Evolutionary conservation across 2,797 vertebrate species (phyloP).

Genomic region (Manis javanica): DNA sequence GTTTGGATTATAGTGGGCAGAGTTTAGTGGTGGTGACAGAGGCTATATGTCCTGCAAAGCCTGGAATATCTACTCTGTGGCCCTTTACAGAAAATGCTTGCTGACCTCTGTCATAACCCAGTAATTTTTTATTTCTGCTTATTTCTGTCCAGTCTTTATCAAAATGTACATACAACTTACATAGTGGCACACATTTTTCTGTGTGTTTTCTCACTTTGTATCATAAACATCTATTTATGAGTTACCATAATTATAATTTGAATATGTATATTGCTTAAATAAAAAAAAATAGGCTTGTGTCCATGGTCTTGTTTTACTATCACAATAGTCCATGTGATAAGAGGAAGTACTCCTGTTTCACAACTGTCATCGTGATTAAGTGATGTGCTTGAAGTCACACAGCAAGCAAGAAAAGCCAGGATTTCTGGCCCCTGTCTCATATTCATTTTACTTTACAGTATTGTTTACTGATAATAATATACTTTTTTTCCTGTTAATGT

Average conservation of each 20-base stretch:
- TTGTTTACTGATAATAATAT: not conserved
- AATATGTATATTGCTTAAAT: slow-evolving; percentile 9
- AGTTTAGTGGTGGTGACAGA: not conserved
- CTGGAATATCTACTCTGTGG: not conserved
- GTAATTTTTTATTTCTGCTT: not conserved
- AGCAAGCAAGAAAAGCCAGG: not conserved
- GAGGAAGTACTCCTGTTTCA: not conserved
- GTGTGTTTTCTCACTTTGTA: not conserved
- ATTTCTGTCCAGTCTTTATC: not conserved
- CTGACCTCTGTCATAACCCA: not conserved
- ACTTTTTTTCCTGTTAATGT: not conserved
- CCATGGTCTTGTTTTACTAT: not conserved
- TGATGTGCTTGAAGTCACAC: not conserved
- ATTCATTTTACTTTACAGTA: not conserved
- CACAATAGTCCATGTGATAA: not conserved
- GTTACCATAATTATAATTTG: slow-evolving; percentile 20
- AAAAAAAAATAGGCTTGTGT: not conserved
- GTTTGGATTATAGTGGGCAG: not conserved
- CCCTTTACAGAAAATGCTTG: not conserved
- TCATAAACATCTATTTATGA: not conserved
- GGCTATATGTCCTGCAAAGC: not conserved
- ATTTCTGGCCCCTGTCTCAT: not conserved
- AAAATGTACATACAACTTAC: not conserved
- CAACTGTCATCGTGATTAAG: not conserved
- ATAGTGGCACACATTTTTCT: not conserved